A percentile compares a stretch with the other conserved stretches of the same genome.
Conservation (phyloP, 2,113 vertebrate genomes). For the Microcebus griseorufus region DNA sequence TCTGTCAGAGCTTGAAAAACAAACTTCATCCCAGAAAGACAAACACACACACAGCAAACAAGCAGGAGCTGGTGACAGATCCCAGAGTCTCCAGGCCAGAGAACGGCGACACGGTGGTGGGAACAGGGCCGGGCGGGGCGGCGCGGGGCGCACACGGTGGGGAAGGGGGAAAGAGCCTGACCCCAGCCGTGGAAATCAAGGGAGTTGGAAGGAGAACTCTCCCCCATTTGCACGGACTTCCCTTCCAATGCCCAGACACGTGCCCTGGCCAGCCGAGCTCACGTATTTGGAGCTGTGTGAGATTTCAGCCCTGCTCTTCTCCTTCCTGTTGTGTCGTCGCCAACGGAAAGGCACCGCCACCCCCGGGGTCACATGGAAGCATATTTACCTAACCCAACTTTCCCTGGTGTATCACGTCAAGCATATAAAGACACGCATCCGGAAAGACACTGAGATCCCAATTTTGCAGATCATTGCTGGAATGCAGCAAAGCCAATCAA, state of each 20-base stretch:
- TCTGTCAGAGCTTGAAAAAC: constrained; percentile 79
- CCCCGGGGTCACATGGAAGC: neutral
- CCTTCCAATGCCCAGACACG: rapidly evolving
- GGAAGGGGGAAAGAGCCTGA: neutral
- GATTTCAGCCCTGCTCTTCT: rapidly evolving
- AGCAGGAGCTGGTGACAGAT: neutral
- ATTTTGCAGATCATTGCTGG: neutral
- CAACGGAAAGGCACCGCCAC: no score
- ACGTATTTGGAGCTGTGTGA: rapidly evolving
- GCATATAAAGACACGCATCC: neutral
- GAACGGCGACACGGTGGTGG: neutral
- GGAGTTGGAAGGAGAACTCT: rapidly evolving
- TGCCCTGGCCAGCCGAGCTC: neutral
- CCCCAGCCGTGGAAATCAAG: rapidly evolving
- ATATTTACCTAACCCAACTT: neutral
- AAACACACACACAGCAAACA: constrained; percentile 73
- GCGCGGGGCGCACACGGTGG: rapidly evolving
- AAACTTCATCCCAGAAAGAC: constrained; percentile 76
- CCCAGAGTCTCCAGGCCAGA: neutral
- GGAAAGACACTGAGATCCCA: neutral
- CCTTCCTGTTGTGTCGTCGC: rapidly evolving
- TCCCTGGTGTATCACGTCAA: neutral
- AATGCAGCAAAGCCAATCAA: neutral
- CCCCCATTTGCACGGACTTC: no score
- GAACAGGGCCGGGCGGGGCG: neutral